Evolutionary conservation across 2,888 invertebrate species (phyloP), one percentile per base, ranked within the genome.

Genomic region (Netelia fuscicornis): DNA sequence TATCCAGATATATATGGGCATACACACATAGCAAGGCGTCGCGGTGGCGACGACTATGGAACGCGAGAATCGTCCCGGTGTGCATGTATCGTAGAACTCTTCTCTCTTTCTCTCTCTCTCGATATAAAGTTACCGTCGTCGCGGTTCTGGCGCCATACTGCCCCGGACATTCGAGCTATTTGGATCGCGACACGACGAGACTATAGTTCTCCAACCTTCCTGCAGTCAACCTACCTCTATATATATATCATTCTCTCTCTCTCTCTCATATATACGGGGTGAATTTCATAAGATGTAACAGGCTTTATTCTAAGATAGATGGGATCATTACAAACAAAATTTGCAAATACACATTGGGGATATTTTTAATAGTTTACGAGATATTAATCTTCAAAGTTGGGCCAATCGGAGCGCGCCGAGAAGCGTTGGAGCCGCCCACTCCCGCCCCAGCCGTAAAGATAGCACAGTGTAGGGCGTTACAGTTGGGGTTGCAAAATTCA

Each of bases 101-200:
- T 86, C 89, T 44, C 25, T 72, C 58, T 74, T 37, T 71, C 64
- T 83, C 71, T 62, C 48, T 74, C 84, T 83, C 82, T 87, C 89
- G 90, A 90, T 91, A 89, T 91, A 91, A 87, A 89, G 89, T 90
- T 91, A 91, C 90, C 81, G 86, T 86, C 78, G 86, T 77, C 81
- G 84, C 62, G 79, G 77, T 83, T 77, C 88, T 89, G 91, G 91
- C 91, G 91, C 90, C 91, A 87, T 85, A 86, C 86, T 86, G 88
- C 87, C 88, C 86, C 87, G 87, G 88, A 88, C 88, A 87, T 87
- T 89, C 86, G 85, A 88, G 87, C 88, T 87, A 89, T 88, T 89
- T 88, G 87, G 86, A 87, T 87, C 86, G 88, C 84, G 78, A 84
- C 83, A 83, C 81, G 75, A 71, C 81, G 71, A 62, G 74, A 54